These are phyloP conservation scores for Phyllotreta cruciferae DNA, from an alignment of 2,888 invertebrate genomes.

Conservation along the genomic window DNA sequence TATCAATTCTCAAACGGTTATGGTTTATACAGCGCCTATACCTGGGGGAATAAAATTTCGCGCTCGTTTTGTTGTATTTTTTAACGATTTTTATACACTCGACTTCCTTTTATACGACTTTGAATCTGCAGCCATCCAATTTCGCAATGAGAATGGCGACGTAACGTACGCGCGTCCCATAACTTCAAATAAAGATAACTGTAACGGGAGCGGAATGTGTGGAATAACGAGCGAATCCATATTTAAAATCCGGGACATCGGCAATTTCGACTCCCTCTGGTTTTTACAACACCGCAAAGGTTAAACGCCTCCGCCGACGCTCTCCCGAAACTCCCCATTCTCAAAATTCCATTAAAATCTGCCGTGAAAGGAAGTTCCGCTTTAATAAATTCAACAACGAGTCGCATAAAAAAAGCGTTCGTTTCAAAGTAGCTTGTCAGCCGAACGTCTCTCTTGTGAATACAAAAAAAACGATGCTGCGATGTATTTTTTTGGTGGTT, in stretches of 20 bases:
- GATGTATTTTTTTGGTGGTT: neutral
- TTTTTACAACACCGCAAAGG: constrained; percentile 22
- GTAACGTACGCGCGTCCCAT: neutral
- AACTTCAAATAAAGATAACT: constrained; percentile 22
- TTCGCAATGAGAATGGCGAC: too few relatives aligned
- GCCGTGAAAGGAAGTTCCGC: constrained; percentile 25
- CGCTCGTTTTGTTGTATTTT: too few relatives aligned
- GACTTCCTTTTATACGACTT: too few relatives aligned
- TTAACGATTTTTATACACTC: too few relatives aligned
- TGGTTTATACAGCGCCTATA: neutral
- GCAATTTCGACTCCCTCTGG: constrained; percentile 21
- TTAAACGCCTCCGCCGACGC: constrained; percentile 6
- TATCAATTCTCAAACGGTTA: constrained; percentile 29
- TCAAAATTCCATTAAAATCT: constrained; percentile 24
- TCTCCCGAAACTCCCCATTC: constrained; percentile 14
- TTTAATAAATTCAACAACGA: constrained; percentile 33
- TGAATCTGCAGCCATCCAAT: too few relatives aligned
- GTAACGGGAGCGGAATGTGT: constrained; percentile 16
- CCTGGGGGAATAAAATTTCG: neutral
- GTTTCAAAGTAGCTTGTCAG: constrained; percentile 31
- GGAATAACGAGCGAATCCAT: constrained; percentile 23
- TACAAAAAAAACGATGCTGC: constrained; percentile 4
- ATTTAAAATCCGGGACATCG: constrained; percentile 22
- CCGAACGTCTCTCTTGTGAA: constrained; percentile 32
- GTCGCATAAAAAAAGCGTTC: constrained; percentile 24